Conservation (phyloP, 2,113 vertebrate genomes). For the Corythaeola cristata region DNA sequence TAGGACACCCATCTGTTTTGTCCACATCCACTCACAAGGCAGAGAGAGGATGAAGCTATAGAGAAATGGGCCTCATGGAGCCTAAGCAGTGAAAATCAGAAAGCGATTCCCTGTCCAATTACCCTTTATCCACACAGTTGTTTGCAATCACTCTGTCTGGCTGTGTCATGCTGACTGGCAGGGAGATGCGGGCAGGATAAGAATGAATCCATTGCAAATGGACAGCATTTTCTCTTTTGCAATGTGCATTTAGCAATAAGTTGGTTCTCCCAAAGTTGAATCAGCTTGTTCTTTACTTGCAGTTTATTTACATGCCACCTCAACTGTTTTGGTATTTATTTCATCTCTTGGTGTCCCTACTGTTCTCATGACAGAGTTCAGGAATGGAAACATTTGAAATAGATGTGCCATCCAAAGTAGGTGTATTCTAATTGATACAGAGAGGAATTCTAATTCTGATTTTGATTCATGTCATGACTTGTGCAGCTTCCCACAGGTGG, state of each 20-base stretch:
- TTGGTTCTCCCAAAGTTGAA: background rate
- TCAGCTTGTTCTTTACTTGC: background rate
- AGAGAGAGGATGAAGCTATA: background rate
- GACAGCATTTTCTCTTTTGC: background rate
- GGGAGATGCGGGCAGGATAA: background rate
- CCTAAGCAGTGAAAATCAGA: background rate
- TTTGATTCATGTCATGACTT: background rate
- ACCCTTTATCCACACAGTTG: background rate
- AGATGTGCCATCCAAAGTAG: background rate
- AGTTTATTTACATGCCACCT: background rate
- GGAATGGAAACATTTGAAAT: background rate
- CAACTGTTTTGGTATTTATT: background rate
- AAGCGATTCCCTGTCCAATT: background rate
- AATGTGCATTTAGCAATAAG: rapidly evolving
- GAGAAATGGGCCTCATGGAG: background rate
- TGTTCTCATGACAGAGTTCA: background rate
- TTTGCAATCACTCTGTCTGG: background rate
- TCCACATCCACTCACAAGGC: background rate
- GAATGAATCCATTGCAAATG: background rate
- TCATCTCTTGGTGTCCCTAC: background rate
- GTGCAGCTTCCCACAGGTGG: background rate
- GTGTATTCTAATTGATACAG: background rate
- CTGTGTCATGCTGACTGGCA: background rate
- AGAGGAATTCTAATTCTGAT: background rate
- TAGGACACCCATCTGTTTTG: background rate